Base-by-base conservation (phyloP, 2,113 vertebrate species). In the Noturus placidus region DNA sequence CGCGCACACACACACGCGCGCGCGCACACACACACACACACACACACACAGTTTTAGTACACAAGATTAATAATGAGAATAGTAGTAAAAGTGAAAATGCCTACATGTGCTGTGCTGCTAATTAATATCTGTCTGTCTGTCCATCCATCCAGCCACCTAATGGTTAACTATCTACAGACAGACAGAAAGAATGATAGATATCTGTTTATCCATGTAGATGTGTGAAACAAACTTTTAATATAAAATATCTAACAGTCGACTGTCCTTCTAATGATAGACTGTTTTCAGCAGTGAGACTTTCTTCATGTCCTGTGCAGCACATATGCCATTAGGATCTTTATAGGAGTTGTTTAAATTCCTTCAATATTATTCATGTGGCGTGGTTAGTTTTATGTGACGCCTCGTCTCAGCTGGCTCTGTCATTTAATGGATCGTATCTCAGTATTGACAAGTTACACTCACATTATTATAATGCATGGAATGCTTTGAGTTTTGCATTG, bases 331-430 rank as follows among this genome's bases (percentile, higher is more conserved):
- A 65, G 30, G 57, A 35, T 54, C 65, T 86, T 86, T 86, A 86
- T 86, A 35, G 74, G 76, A 80, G 85, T 79, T 56, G 85, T 86
- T 54, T 54, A 10, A 86, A 80, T 80, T n/a, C 85, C 46, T 67
- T 86, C 20, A 59, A 86, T 65, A 27, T 86, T 27, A 85, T 69
- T 67, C 57, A 35, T 69, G 76, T 77, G 84, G 63, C 84, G 33
- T 78, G 59, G 59, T 50, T 67, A 54, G 59, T 67, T 67, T 86
- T 80, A 86, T 80, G 30, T 54, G 74, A 78, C 13, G 25, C 56
- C 84, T 86, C n/a, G 14, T 86, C 76, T 80, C 76, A 79, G 85
- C 59, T 86, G 85, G 72, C 85, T 67, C 85, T 77, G 33, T 80
- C 46, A 46, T 35, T 86, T 52, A 56, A 42, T 86, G 63, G 27